Evolutionary conservation across 2,797 vertebrate species (phyloP).

Genomic region (Anabas testudineus): DNA sequence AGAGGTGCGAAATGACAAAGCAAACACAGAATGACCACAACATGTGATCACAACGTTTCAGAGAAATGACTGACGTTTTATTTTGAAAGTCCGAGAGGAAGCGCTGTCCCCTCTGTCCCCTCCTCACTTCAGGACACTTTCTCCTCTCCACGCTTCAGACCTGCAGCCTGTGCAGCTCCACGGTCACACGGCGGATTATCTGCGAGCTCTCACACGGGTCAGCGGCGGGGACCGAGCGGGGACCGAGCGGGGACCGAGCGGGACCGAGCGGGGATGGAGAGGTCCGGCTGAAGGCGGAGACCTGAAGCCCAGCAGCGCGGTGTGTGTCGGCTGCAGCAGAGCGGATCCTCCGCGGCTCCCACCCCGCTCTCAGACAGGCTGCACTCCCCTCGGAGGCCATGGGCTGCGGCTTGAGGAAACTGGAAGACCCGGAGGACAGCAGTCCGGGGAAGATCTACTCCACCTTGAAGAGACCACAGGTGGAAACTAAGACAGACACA

Average conservation of each 20-base stretch:
- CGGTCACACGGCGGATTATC: no score
- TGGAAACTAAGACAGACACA: constrained; percentile 92
- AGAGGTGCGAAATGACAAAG: no score
- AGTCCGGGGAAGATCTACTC: constrained; percentile 99
- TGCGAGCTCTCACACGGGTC: constrained; percentile 28
- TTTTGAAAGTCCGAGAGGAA: constrained; percentile 32
- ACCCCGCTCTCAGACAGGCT: constrained; percentile 22
- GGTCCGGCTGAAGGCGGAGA: constrained; percentile 56
- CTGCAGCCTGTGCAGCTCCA: constrained; percentile 35
- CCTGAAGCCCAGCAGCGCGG: no score
- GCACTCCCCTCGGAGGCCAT: constrained; percentile 78
- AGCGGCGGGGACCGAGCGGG: constrained; percentile 23
- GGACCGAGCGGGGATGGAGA: constrained; percentile 60
- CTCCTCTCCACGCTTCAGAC: constrained; percentile 48
- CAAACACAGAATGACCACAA: no score
- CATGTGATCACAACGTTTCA: no score
- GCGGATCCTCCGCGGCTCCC: constrained; percentile 70
- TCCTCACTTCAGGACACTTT: constrained; percentile 40
- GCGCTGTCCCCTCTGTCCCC: constrained; percentile 31
- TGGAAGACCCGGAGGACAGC: constrained; percentile 96
- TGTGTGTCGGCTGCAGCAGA: constrained; percentile 39
- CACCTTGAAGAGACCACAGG: constrained; percentile 95
- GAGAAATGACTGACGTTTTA: no score
- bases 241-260: constrained; percentile 56
- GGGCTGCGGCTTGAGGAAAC: constrained; percentile 97